Conservation (phyloP, 2,797 vertebrate species). For the Sebastes matsubarae region DNA sequence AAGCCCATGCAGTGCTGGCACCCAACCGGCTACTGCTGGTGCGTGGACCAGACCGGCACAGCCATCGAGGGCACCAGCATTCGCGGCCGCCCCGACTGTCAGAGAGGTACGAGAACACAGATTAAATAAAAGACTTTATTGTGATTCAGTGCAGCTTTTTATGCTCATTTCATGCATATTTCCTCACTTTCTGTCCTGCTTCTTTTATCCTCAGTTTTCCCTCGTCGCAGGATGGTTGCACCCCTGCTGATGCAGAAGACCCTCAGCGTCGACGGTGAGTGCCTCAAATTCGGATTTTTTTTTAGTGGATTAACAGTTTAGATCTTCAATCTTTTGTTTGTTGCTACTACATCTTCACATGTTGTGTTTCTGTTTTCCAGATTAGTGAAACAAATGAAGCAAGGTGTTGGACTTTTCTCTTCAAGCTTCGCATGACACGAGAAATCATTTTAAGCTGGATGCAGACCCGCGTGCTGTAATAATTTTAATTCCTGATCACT, state of each 20-base stretch:
- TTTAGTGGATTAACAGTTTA: background rate
- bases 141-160: background rate
- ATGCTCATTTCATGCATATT: background rate
- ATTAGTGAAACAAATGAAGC: constrained; percentile 3
- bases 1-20: constrained; percentile 88
- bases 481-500: background rate
- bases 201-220: background rate
- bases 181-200: background rate
- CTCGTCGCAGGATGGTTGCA: background rate
- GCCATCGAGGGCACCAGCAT: constrained; percentile 80
- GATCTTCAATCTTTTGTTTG: background rate
- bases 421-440: background rate
- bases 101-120: constrained; percentile 32
- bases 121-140: background rate
- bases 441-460: background rate
- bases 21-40: constrained; percentile 93
- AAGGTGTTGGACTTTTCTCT: background rate
- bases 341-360: background rate
- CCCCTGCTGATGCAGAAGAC: constrained; percentile 53
- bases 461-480: background rate
- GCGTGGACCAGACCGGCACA: constrained; percentile 86
- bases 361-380: constrained; percentile 49
- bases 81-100: constrained; percentile 65
- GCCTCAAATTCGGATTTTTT: background rate
- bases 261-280: constrained; percentile 25